Evolutionary conservation across 2,888 invertebrate genomes (phyloP).

Genomic region (Drosophila rubida): DNA sequence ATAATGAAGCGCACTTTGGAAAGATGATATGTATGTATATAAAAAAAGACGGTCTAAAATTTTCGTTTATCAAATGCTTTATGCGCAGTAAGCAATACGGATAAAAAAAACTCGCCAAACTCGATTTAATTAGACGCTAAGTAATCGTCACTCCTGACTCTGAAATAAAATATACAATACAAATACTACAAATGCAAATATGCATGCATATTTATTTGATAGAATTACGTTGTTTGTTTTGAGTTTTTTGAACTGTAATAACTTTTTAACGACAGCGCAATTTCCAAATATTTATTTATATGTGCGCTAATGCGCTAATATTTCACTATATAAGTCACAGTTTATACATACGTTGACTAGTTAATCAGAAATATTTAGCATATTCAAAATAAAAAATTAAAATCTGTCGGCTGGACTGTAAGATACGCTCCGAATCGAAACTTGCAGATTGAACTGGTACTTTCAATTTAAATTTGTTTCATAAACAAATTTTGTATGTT

Average conservation of each 20-base stretch:
- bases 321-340: background rate
- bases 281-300: background rate
- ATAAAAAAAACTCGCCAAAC: constrained; percentile 59
- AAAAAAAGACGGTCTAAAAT: background rate
- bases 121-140: constrained; percentile 65
- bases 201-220: constrained; percentile 6
- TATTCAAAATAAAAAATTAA: background rate
- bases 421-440: background rate
- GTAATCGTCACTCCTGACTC: constrained; percentile 33
- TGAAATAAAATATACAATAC: constrained; percentile 5
- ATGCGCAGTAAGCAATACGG: constrained; percentile 33
- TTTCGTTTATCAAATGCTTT: constrained; percentile 4
- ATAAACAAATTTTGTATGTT: no score
- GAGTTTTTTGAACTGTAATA: constrained; percentile 57
- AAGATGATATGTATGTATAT: no score
- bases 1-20: no score
- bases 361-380: background rate
- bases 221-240: constrained; percentile 37
- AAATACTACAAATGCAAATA: background rate
- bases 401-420: background rate
- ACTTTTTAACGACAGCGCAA: constrained; percentile 3
- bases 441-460: no score
- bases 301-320: background rate
- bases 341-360: background rate
- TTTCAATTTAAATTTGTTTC: no score